phyloP scores from a whole-genome alignment of 2,888 invertebrate genomes.

The Chaitophorus viminalis region DNA sequence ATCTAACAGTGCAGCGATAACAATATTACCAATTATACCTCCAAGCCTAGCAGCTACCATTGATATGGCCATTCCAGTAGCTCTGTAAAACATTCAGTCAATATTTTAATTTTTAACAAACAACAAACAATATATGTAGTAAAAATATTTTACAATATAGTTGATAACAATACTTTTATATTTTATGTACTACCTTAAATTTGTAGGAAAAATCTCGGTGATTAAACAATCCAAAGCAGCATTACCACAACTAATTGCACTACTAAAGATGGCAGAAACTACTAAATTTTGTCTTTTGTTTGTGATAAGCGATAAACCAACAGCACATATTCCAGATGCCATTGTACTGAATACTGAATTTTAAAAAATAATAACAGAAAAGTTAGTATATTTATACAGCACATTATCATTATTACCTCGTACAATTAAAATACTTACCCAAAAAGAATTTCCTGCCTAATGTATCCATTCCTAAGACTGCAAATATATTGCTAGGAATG shows the following conservation, averaged over 20 bases:
- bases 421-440: conserved; percentile 69
- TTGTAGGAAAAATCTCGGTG: conserved; percentile 92
- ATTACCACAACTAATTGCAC: conserved; percentile 88
- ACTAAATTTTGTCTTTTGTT: conserved; percentile 84
- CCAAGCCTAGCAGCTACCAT: conserved; percentile 91
- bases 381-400: not conserved
- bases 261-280: conserved; percentile 86
- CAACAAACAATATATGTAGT: not conserved
- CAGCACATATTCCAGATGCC: conserved; percentile 84
- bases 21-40: conserved; percentile 87
- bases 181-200: conserved; percentile 75
- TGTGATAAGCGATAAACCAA: conserved; percentile 85
- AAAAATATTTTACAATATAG: no score
- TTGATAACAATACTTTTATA: no score
- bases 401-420: not conserved
- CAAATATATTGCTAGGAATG: conserved; percentile 85
- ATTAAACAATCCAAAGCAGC: conserved; percentile 91
- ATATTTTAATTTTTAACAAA: not conserved
- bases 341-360: conserved; percentile 83
- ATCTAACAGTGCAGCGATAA: conserved; percentile 88
- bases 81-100: conserved; percentile 70
- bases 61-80: conserved; percentile 89
- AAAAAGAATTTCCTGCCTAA: conserved; percentile 86
- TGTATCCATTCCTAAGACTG: conserved; percentile 84
- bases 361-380: conserved; percentile 28